Evolutionary conservation across 1,140 invertebrate species (phyloP).

Genomic region (Aphidius ervi): DNA sequence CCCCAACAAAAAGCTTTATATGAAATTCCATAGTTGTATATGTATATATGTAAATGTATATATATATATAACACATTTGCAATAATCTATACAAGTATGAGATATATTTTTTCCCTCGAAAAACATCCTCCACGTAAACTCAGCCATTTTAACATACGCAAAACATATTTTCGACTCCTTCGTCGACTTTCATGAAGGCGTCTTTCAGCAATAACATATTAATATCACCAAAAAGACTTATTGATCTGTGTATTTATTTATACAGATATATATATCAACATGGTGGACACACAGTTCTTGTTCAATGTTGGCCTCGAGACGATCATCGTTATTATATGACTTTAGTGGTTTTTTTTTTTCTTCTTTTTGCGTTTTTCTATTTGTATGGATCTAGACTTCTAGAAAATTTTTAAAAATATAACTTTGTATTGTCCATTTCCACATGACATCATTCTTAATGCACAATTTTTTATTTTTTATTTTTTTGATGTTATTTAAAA

Average conservation of each 20-base stretch:
- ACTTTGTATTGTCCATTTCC: constrained; percentile 12
- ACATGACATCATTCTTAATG: neutral
- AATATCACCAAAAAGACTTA: constrained; percentile 49
- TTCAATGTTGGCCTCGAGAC: constrained; percentile 28
- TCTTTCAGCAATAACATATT: constrained; percentile 55
- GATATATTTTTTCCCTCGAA: neutral
- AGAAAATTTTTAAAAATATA: constrained; percentile 10
- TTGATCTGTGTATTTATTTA: constrained; percentile 25
- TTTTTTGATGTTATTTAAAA: neutral
- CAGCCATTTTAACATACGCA: constrained; percentile 22
- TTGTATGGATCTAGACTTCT: too few relatives aligned
- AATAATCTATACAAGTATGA: constrained; percentile 8
- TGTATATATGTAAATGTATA: neutral
- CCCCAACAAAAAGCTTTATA: neutral
- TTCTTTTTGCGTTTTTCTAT: neutral
- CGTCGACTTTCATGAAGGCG: constrained; percentile 54
- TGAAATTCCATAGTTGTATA: constrained; percentile 1
- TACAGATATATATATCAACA: too few relatives aligned
- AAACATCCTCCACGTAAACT: neutral
- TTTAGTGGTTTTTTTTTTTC: constrained; percentile 22
- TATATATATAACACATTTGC: constrained; percentile 7
- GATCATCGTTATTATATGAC: constrained; percentile 35
- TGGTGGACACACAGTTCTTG: too few relatives aligned
- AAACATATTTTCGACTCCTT: constrained; percentile 50
- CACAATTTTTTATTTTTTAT: neutral